These are phyloP conservation scores for Araneus ventricosus DNA, from an alignment of 1,140 invertebrate species.

Conservation along the genomic window DNA sequence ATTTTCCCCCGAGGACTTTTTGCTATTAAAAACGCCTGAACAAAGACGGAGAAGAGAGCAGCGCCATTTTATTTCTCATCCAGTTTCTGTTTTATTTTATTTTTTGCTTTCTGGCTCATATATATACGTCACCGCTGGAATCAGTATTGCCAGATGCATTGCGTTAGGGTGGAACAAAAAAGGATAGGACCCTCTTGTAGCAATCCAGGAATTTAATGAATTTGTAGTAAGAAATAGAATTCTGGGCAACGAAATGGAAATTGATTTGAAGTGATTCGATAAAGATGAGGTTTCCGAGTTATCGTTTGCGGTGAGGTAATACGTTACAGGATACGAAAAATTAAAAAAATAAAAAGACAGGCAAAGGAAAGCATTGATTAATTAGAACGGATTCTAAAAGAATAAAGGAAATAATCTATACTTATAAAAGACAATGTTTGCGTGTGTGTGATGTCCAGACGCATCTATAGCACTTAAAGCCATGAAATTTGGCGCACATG, in stretches of 20 bases:
- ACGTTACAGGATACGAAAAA: too few relatives aligned
- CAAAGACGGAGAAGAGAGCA: constrained; percentile 27
- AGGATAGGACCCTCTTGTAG: neutral
- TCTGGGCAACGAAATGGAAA: neutral
- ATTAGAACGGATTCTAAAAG: too few relatives aligned
- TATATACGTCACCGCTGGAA: neutral
- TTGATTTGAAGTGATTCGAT: neutral
- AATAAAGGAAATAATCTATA: too few relatives aligned
- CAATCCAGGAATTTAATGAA: neutral
- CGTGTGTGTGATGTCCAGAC: too few relatives aligned
- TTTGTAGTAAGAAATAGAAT: neutral
- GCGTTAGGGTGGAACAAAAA: neutral
- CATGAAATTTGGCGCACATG: too few relatives aligned
- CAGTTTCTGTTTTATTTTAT: constrained; percentile 9
- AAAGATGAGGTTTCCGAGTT: neutral
- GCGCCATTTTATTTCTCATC: constrained; percentile 16
- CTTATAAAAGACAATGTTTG: too few relatives aligned
- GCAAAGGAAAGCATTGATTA: too few relatives aligned
- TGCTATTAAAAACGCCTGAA: constrained; percentile 23
- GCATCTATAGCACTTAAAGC: too few relatives aligned
- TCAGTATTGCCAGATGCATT: neutral
- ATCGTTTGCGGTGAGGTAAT: neutral
- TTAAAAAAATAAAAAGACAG: too few relatives aligned
- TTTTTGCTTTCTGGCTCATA: neutral
- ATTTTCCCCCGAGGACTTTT: constrained; percentile 1